These are phyloP conservation scores for Pangasius larnaudii DNA, from an alignment of 2,797 vertebrate species.

Conservation along the genomic window DNA sequence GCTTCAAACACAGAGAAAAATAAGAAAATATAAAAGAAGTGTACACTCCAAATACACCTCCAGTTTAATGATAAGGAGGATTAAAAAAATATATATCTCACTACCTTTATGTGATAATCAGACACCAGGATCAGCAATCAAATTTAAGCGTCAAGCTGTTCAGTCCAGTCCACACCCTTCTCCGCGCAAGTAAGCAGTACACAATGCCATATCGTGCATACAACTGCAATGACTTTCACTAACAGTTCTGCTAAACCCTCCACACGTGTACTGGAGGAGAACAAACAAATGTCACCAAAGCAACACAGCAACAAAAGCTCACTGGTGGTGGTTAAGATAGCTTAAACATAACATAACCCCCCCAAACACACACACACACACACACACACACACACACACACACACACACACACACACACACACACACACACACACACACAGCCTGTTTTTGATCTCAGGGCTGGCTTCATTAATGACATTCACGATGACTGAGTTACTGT, in stretches of 20 bases:
- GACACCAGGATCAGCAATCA: background rate
- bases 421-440: background rate
- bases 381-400: background rate
- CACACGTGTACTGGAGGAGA: background rate
- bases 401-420: background rate
- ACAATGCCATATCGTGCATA: background rate
- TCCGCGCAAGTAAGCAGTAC: background rate
- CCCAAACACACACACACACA: no score
- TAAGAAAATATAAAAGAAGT: background rate
- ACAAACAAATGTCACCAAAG: conserved; percentile 30
- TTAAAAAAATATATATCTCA: background rate
- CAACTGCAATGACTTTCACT: background rate
- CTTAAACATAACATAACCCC: no score
- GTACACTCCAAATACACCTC: background rate
- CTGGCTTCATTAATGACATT: conserved; percentile 33
- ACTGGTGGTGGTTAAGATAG: conserved; percentile 1
- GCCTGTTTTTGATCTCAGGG: conserved; percentile 1
- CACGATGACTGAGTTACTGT: conserved; percentile 29
- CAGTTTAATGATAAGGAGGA: background rate
- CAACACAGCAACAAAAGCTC: conserved; percentile 42
- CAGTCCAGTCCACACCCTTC: background rate
- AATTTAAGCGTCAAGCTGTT: background rate
- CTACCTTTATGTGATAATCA: conserved; percentile 1
- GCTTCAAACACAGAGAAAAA: background rate
- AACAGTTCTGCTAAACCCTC: background rate